Percentiles rank a stretch among this genome's conserved stretches.
These are phyloP conservation scores for Cynoglossus semilaevis DNA, from an alignment of 2,113 vertebrate genomes.

Conservation along the genomic window DNA sequence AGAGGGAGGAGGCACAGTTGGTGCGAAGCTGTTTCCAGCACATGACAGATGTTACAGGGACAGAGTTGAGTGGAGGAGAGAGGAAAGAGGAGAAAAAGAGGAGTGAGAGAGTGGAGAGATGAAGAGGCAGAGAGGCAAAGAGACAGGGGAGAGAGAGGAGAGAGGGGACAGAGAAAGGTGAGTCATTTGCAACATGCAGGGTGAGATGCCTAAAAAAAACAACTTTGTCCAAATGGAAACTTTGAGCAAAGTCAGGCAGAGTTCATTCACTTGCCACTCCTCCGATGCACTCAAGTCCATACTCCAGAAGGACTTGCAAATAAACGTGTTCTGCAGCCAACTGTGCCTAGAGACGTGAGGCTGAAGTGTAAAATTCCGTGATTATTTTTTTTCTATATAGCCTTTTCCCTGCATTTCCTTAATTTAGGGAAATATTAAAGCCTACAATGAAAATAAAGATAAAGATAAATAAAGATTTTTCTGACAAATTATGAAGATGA, in stretches of 20 bases:
- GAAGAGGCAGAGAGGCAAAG: constrained; percentile 12
- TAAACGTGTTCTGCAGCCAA: constrained; percentile 26
- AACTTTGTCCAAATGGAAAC: constrained; percentile 57
- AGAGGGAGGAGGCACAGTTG: constrained; percentile 59
- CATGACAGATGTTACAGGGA: constrained; percentile 65
- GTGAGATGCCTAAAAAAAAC: constrained; percentile 51
- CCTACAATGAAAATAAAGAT: constrained; percentile 2
- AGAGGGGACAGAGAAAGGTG: constrained; percentile 36
- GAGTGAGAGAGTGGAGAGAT: constrained; percentile 24
- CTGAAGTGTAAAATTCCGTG: constrained; percentile 18
- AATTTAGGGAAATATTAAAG: constrained; percentile 22
- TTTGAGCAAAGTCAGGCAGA: constrained; percentile 67
- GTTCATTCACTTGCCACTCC: constrained; percentile 49
- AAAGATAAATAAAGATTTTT: constrained; percentile 10
- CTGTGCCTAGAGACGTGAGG: constrained; percentile 20
- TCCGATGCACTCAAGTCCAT: constrained; percentile 43
- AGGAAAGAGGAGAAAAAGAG: not conserved
- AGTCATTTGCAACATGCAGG: constrained; percentile 61
- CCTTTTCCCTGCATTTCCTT: constrained; percentile 24
- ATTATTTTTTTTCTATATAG: constrained; percentile 18
- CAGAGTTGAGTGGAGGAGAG: constrained; percentile 2
- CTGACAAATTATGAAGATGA: no score
- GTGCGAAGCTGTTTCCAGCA: constrained; percentile 62
- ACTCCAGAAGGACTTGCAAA: constrained; percentile 25
- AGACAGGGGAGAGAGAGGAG: constrained; percentile 13